Base-by-base conservation (phyloP, 53 echinoderm and acorn worm genomes). In the Zoroaster sp. region DNA sequence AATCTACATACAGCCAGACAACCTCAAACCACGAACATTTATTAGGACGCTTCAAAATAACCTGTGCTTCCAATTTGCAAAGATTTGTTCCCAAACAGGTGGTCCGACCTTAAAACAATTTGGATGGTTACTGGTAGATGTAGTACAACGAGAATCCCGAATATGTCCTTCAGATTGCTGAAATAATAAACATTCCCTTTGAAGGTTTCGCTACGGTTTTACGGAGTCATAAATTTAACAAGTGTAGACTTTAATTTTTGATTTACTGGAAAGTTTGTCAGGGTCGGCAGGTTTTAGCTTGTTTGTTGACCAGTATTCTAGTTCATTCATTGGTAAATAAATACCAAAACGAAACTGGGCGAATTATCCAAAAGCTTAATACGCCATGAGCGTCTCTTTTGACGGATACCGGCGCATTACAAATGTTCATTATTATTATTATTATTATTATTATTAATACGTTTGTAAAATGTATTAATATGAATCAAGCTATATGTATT, bases 61-160 rank as follows among this genome's bases (percentile, higher is more conserved):
- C 18, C 35, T 35, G 35, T 34, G 79, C 8, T 79, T 32, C 79
- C 65, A 79, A 79, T 79, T 79, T 79, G 79, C 79, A 23, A 59
- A 79, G 79, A 55, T 79, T 63, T 79, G 79, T 65, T 35, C 25
- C 59, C 21, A n/a, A 79, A 79, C 79, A 79, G 79, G 79, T 79
- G 79, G 77, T 53, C 52, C 3, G 17, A 12, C 33, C 77, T 31
- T 31, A 21, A 13, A 2, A 8, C 71, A 35, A 35, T 3, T 17
- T 38, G 31, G 34, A 35, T 35, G 11, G 15, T 32, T 35, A 20
- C 47, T 28, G 33, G 76, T 7, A 41, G 25, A 14, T 25, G 63
- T 28, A 28, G 30, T 4, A 28, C 63, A 32, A 34, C 34, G 28
- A 76, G 18, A 75, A 76, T 14, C 47, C 76, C 46, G 42, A 59